A percentile compares a stretch with the other conserved stretches of the same genome.
Evolutionary conservation across 2,113 vertebrate species (phyloP).

Genomic region (Heterocephalus glaber): DNA sequence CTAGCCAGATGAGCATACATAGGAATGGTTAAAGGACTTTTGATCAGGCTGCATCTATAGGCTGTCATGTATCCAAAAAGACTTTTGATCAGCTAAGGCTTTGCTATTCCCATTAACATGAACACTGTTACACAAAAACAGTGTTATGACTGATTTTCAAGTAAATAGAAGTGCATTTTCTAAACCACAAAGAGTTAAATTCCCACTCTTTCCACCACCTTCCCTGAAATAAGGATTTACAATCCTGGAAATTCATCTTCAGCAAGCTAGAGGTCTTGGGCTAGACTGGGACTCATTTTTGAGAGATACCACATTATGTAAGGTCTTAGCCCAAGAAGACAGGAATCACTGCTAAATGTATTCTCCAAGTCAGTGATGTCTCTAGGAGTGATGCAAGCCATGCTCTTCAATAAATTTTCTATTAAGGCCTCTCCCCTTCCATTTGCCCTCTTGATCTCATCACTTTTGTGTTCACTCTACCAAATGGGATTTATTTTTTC

Average conservation of each 20-base stretch:
- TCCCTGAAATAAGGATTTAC: background rate
- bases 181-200: slow-evolving; percentile 4
- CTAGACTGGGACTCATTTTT: slow-evolving; percentile 58
- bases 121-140: background rate
- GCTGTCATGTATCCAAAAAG: background rate
- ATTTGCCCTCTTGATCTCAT: slow-evolving; percentile 44
- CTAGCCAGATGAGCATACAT: background rate
- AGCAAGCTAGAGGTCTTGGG: background rate
- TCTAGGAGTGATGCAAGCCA: background rate
- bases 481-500: slow-evolving; percentile 8
- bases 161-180: slow-evolving; percentile 31
- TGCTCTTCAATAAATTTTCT: slow-evolving; percentile 49
- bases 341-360: slow-evolving; percentile 57
- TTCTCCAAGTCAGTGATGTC: slow-evolving; percentile 49
- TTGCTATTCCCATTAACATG: background rate
- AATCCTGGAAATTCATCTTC: slow-evolving; percentile 31
- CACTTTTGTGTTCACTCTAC: slow-evolving; percentile 37
- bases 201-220: background rate
- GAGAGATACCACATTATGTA: slow-evolving; percentile 54
- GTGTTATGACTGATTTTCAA: slow-evolving; percentile 17
- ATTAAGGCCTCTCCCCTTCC: slow-evolving; percentile 13
- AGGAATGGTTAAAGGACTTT: background rate
- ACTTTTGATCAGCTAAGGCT: slow-evolving; percentile 15
- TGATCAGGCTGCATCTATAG: background rate
- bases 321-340: slow-evolving; percentile 48